Percentiles rank a stretch among this genome's conserved stretches.
Conservation (phyloP, 2,888 invertebrate genomes). For the Drosophila robusta region DNA sequence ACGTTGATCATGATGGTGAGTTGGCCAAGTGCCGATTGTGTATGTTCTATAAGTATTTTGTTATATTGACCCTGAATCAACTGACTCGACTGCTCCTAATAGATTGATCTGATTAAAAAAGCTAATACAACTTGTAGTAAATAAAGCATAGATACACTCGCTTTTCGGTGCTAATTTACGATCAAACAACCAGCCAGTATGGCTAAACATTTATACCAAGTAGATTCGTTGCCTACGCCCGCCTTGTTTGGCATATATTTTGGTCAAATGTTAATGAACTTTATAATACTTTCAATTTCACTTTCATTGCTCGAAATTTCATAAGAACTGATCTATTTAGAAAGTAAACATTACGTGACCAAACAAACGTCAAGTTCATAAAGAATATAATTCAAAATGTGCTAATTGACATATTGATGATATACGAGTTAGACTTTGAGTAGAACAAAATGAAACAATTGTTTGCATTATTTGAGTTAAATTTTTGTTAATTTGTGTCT, state of each 20-base stretch:
- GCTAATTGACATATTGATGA: slow-evolving; percentile 44
- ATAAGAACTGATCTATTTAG: slow-evolving; percentile 3
- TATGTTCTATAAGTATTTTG: slow-evolving; percentile 22
- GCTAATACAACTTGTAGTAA: slow-evolving; percentile 49
- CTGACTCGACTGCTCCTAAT: slow-evolving; percentile 9
- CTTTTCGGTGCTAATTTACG: slow-evolving; percentile 68
- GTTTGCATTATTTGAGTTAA: background rate
- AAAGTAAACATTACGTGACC: slow-evolving; percentile 7
- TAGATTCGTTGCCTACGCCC: background rate
- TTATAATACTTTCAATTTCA: slow-evolving; percentile 41
- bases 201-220: slow-evolving; percentile 5
- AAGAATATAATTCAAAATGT: slow-evolving; percentile 13
- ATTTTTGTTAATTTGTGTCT: background rate
- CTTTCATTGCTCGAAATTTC: slow-evolving; percentile 36
- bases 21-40: slow-evolving; percentile 12
- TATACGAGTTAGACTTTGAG: background rate
- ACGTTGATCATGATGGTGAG: slow-evolving; percentile 87
- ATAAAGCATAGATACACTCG: slow-evolving; percentile 36
- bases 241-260: slow-evolving; percentile 1
- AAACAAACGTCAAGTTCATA: slow-evolving; percentile 9
- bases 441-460: slow-evolving; percentile 10
- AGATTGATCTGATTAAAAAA: slow-evolving; percentile 52
- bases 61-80: slow-evolving; percentile 65
- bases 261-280: slow-evolving; percentile 63
- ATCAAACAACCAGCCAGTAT: slow-evolving; percentile 30